Conservation (phyloP, 2,113 vertebrate species). For the Pygathrix nemaeus region DNA sequence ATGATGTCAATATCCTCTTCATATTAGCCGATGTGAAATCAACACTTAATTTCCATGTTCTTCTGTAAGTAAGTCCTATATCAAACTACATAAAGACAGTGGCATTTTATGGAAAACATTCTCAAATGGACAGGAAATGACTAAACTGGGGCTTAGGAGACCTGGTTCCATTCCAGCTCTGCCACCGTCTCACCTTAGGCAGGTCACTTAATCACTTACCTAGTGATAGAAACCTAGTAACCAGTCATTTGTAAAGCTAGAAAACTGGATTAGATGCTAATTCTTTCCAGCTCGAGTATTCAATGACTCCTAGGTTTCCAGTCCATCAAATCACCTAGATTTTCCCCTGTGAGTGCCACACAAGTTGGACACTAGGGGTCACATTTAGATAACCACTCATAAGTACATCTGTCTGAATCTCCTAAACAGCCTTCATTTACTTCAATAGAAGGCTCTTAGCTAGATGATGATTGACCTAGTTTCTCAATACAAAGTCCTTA, state of each 20-base stretch:
- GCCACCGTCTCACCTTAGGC: not conserved
- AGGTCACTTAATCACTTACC: not conserved
- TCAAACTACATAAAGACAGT: not conserved
- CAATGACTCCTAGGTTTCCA: not conserved
- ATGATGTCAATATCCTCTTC: not conserved
- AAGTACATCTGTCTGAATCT: not conserved
- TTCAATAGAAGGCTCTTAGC: not conserved
- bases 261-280: not conserved
- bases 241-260: not conserved
- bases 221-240: too few relatives aligned
- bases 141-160: not conserved
- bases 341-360: slow-evolving; percentile 52
- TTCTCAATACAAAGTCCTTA: slow-evolving; percentile 6
- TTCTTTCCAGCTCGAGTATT: not conserved
- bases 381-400: slow-evolving; percentile 81
- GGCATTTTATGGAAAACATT: not conserved
- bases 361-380: slow-evolving; percentile 83
- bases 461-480: not conserved
- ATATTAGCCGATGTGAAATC: not conserved
- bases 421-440: not conserved
- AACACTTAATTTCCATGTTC: not conserved
- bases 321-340: not conserved
- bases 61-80: not conserved
- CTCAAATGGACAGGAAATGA: not conserved
- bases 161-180: not conserved